Evolutionary conservation across 1,140 invertebrate genomes (phyloP).

Genomic region (Micrasema longulum): DNA sequence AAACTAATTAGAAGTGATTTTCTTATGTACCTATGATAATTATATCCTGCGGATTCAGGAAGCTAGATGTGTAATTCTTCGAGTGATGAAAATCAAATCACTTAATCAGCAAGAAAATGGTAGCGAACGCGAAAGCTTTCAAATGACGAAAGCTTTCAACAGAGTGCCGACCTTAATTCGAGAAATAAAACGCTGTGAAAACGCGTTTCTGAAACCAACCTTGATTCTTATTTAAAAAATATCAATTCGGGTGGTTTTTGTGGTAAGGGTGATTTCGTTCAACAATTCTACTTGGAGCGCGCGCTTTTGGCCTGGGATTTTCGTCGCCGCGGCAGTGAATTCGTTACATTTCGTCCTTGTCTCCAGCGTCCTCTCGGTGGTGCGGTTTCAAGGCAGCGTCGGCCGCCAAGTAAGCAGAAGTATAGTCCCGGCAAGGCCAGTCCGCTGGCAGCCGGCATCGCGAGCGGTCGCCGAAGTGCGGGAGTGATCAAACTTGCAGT

Average conservation of each 20-base stretch:
- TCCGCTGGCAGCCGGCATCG: constrained; percentile 22
- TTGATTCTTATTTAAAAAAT: constrained; percentile 6
- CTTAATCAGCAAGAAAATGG: too few relatives aligned
- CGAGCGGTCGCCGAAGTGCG: constrained; percentile 21
- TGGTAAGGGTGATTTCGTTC: not conserved
- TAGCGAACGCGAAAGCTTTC: too few relatives aligned
- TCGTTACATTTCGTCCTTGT: constrained; percentile 14
- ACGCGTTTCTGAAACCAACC: constrained; percentile 6
- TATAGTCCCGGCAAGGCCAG: constrained; percentile 3
- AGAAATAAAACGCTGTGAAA: constrained; percentile 1
- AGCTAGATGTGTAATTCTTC: too few relatives aligned
- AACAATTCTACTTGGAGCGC: too few relatives aligned
- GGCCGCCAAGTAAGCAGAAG: constrained; percentile 14
- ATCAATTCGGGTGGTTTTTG: too few relatives aligned
- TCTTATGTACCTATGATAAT: too few relatives aligned
- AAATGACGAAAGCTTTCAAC: constrained; percentile 2
- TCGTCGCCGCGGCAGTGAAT: constrained; percentile 2
- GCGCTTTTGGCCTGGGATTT: not conserved
- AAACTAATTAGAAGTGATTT: too few relatives aligned
- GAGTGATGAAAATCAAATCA: too few relatives aligned
- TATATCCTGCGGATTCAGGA: too few relatives aligned
- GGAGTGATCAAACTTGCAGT: not conserved
- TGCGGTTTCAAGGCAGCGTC: constrained; percentile 13
- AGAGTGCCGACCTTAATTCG: not conserved
- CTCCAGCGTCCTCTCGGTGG: constrained; percentile 17